Percentiles rank a stretch among this genome's conserved stretches.
Evolutionary conservation across 2,113 vertebrate genomes (phyloP).

Genomic region (Scytalopus superciliaris): DNA sequence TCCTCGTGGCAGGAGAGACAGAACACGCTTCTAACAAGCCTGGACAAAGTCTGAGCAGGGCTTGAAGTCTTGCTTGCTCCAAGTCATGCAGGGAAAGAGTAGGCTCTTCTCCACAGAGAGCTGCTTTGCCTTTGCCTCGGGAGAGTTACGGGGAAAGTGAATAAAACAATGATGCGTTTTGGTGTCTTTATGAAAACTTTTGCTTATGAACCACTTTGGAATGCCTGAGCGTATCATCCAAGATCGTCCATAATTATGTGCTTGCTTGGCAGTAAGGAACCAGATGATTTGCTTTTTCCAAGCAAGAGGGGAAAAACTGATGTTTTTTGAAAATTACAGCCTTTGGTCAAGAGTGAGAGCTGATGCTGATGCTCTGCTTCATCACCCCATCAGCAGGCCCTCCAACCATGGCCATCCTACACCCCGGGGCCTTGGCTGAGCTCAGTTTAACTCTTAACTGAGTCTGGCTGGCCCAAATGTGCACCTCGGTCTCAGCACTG

Average conservation of each 20-base stretch:
- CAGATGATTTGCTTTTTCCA: conserved; percentile 34
- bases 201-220: not conserved
- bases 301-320: conserved; percentile 18
- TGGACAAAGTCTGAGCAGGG: not conserved
- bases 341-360: not conserved
- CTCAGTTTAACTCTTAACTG: not conserved
- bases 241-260: not conserved
- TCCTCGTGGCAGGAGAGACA: not conserved
- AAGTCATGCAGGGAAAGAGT: not conserved
- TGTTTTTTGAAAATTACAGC: conserved; percentile 34
- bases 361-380: not conserved
- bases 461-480: not conserved
- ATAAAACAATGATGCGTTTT: not conserved
- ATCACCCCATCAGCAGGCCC: not conserved
- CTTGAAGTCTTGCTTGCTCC: not conserved
- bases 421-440: not conserved
- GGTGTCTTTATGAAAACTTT: not conserved
- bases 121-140: not conserved
- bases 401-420: not conserved
- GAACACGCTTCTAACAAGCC: not conserved
- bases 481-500: conserved; percentile 27
- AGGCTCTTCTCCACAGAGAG: not conserved
- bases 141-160: not conserved
- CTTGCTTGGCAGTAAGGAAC: not conserved
- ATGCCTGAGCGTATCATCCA: not conserved